Conservation (phyloP, 2,113 vertebrate genomes). For the Megalops atlanticus region DNA sequence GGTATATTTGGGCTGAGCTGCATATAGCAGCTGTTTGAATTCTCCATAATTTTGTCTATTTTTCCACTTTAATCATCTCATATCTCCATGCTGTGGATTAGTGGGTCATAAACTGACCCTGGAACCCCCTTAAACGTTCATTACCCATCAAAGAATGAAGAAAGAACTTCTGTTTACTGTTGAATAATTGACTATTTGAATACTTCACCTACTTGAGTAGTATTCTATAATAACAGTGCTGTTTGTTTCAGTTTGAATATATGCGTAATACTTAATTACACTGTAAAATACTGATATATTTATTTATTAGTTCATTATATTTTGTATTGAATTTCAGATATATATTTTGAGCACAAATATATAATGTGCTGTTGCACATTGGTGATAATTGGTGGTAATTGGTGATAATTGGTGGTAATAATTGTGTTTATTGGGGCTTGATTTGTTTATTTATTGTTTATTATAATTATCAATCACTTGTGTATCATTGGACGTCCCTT, state of each 20-base stretch:
- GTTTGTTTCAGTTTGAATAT: neutral
- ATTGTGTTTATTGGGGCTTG: neutral
- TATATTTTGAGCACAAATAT: too few species aligned
- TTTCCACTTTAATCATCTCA: too few species aligned
- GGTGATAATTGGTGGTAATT: too few species aligned
- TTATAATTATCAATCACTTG: neutral
- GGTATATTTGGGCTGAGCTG: neutral
- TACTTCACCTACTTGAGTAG: neutral
- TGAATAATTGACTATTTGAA: neutral
- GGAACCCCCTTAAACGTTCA: too few species aligned
- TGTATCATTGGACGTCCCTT: neutral
- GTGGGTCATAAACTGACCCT: too few species aligned
- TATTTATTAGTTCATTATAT: too few species aligned
- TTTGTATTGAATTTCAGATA: too few species aligned
- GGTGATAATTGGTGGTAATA: too few species aligned
- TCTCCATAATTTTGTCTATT: too few species aligned
- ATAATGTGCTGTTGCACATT: neutral
- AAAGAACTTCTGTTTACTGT: neutral
- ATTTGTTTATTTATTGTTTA: too few species aligned
- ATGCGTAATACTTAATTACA: neutral
- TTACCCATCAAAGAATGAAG: neutral
- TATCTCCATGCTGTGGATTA: too few species aligned
- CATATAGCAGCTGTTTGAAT: neutral
- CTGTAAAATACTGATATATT: neutral
- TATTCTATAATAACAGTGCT: neutral